Evolutionary conservation across 2,113 vertebrate species (phyloP), one percentile per base, ranked within the genome.

Genomic region (Dendropsophus ebraccatus): DNA sequence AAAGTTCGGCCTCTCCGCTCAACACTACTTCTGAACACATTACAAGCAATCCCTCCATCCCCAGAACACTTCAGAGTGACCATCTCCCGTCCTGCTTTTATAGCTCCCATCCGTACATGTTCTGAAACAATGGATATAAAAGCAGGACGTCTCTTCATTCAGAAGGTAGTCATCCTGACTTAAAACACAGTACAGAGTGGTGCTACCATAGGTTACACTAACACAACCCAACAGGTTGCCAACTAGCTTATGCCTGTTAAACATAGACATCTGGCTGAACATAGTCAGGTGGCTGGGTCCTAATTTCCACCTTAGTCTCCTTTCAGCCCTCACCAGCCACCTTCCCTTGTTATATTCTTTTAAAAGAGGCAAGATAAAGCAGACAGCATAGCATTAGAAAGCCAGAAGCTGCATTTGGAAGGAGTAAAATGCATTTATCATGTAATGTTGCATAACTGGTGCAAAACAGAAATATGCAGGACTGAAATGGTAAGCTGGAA

Each of bases 1-100:
- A n/a, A n/a, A n/a, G n/a, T n/a, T n/a, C n/a, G n/a, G n/a, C n/a
- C n/a, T n/a, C n/a, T n/a, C n/a, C n/a, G n/a, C n/a, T n/a, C n/a
- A n/a, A n/a, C 95, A 94, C 93, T 89, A 93, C 93, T 92, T 92
- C 83, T 84, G 92, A 90, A 81, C 83, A 90, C 75, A 91, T 92
- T 50, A 90, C 91, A 92, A 91, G 91, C 90, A 91, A 87, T 87
- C 79, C 92, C 90, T 0, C 88, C 91, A 81, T 86, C 0, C 0
- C 85, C 88, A 81, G 85, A 60, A 81, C 87, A 82, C 89, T 87
- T 58, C 89, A 88, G 88, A 86, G 90, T 83, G 83, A 85, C 90
- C 75, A 74, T 49, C 87, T 67, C 2, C 0, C 77, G 13, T 19
- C 84, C 87, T 86, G 89, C 78, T 65, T 70, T 70, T 47, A 49